phyloP scores from a whole-genome alignment of 2,888 invertebrate genomes.

The Caenorhabditis sp. region DNA sequence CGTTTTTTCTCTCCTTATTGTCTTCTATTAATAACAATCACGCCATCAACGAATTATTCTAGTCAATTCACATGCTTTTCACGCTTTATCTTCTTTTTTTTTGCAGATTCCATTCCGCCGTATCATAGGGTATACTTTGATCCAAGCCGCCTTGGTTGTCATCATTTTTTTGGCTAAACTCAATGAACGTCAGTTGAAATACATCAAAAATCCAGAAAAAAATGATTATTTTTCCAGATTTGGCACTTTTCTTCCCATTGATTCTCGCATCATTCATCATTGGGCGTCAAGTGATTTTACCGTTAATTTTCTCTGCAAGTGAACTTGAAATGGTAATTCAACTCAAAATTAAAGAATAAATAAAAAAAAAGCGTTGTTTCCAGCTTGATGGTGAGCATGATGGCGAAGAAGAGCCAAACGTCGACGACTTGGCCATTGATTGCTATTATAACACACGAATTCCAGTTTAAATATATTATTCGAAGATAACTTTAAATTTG shows the following conservation, averaged over 20 bases:
- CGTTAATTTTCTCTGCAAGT: constrained; percentile 48
- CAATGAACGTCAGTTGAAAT: constrained; percentile 18
- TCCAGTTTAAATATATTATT: constrained; percentile 44
- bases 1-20: too few relatives aligned
- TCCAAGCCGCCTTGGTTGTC: constrained; percentile 13
- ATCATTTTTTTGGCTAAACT: constrained; percentile 23
- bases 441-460: constrained; percentile 51
- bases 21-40: too few relatives aligned
- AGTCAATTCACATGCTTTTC: background rate
- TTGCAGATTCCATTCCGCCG: constrained; percentile 26
- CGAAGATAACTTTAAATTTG: too few relatives aligned
- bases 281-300: constrained; percentile 75
- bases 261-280: constrained; percentile 89
- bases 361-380: constrained; percentile 14
- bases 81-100: constrained; percentile 7
- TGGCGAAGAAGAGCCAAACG: constrained; percentile 46
- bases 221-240: constrained; percentile 72
- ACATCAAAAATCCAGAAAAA: background rate
- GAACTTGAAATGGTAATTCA: constrained; percentile 58
- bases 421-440: constrained; percentile 36
- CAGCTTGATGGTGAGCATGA: constrained; percentile 64
- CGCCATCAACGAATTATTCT: background rate
- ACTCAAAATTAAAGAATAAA: background rate
- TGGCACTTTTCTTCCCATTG: constrained; percentile 91
- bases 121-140: constrained; percentile 22